Evolutionary conservation across 2,888 invertebrate species (phyloP).

Genomic region (Tridacna gigas): DNA sequence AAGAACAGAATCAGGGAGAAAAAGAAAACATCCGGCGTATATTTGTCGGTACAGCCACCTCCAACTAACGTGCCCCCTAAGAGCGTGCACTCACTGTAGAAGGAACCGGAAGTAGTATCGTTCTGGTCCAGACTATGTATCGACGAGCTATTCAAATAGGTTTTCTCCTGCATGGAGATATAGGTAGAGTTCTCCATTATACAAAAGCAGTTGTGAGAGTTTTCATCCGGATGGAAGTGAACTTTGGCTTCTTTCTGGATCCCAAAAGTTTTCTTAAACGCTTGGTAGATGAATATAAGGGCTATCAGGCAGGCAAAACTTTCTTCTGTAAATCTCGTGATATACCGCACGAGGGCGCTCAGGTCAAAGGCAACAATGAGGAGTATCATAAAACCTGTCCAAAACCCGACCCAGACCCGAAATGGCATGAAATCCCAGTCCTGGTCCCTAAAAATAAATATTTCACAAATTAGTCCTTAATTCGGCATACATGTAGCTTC

Average conservation of each 20-base stretch:
- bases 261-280: conserved; percentile 95
- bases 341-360: conserved; percentile 97
- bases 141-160: conserved; percentile 2
- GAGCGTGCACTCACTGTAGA: conserved; percentile 60
- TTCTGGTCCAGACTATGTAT: neutral
- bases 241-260: conserved; percentile 68
- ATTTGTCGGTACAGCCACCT: conserved; percentile 84
- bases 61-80: conserved; percentile 83
- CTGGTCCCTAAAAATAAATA: conserved; percentile 87
- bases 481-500: too few relatives aligned
- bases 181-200: conserved; percentile 44
- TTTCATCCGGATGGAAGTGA: conserved; percentile 43
- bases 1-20: conserved; percentile 97
- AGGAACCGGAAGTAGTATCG: neutral
- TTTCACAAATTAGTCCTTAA: too few relatives aligned
- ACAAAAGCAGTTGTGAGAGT: conserved; percentile 54
- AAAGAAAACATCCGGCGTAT: conserved; percentile 91
- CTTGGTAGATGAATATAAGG: conserved; percentile 98
- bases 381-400: conserved; percentile 94
- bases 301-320: conserved; percentile 98
- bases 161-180: neutral
- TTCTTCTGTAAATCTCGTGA: conserved; percentile 98
- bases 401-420: conserved; percentile 97
- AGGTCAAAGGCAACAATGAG: conserved; percentile 97
- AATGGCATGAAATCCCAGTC: conserved; percentile 98